Base-by-base conservation (phyloP, 1,140 invertebrate species). In the Nomia melanderi region DNA sequence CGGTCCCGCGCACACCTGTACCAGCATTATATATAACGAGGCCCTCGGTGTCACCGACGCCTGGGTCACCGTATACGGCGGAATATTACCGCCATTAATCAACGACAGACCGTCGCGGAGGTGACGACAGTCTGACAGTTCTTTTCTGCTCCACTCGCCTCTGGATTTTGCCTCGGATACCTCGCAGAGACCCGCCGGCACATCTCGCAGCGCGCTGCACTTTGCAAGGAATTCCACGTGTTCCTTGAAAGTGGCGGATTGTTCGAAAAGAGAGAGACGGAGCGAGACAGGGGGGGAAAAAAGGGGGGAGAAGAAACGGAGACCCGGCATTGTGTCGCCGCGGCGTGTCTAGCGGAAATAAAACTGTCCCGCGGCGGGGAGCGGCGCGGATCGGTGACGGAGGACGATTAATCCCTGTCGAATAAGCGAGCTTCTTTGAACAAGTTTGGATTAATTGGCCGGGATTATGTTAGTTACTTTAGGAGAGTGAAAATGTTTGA, bases 41-140 rank as follows among this genome's bases (percentile, higher is more conserved):
- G 50, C 47, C n/a, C n/a, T 53, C 64, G 63, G 57, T 84, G 77
- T 76, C 77, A 71, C 33, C 36, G 66, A 71, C 63, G 62, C 65
- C 64, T 59, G 77, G 81, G 73, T 84, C 82, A 77, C 81, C 82
- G 82, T 84, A 84, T 83, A 84, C 78, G 77, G 81, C n/a, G 59
- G 83, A 84, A 84, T 84, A 84, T 84, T 84, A 84, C 83, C 56
- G 83, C 76, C 83, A 84, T 84, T 84, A 84, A 84, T 84, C 83
- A 84, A 84, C 83, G 83, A 84, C 83, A 84, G 82, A 66, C 63
- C 39, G 73, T 73, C 78, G 83, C 82, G 36, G 70, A 84, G 82
- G 83, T 84, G 83, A 84, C 78, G 82, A 84, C 83, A 84, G 83
- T 81, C 83, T 84, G 83, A 84, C 83, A 84, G 82, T 84, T 72